Evolutionary conservation across 2,113 vertebrate genomes (phyloP), one percentile per base, ranked within the genome.

Genomic region (Xiphias gladius): DNA sequence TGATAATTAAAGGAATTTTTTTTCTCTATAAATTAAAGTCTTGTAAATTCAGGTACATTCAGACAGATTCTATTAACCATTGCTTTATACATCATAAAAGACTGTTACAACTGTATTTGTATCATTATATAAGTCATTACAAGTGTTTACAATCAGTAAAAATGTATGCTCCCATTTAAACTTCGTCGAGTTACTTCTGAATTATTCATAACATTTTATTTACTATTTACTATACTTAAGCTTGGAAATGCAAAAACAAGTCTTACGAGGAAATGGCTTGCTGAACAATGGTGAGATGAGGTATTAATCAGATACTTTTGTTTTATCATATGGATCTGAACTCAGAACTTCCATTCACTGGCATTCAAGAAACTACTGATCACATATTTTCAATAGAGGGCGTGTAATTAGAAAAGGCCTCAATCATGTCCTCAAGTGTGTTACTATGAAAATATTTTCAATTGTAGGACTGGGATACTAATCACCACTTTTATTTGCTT

Each of bases 261-360:
- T 35, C 30, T 62, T 79, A 35, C 11, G 7, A 63, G 41, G 2
- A 73, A 74, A 57, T 20, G 24, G 16, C 80, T 87, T 48, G 62
- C 71, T 76, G 46, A 55, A 54, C 24, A 70, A 54, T 62, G 19
- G 13, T 16, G 24, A 67, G 14, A 26, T 28, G 26, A 35, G 11
- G 17, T 7, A 19, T 59, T 32, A 12, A 68, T 11, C 32, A 58
- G 35, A 13, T 22, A 11, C 16, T 58, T 16, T 12, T 46, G 13
- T 62, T 8, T 50, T 8, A 35, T n/a, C 39, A 22, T 17, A 7
- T 48, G 30, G 5, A 19, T 20, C 9, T 72, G 39, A 48, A 55
- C 3, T 37, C 24, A 52, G 12, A 13, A 32, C 6, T 65, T 24
- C 10, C 20, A 64, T 43, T 80, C 1, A 16, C n/a, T 39, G 28